Base-by-base conservation (phyloP, 1,140 invertebrate species). In the Frieseomelitta varia region DNA sequence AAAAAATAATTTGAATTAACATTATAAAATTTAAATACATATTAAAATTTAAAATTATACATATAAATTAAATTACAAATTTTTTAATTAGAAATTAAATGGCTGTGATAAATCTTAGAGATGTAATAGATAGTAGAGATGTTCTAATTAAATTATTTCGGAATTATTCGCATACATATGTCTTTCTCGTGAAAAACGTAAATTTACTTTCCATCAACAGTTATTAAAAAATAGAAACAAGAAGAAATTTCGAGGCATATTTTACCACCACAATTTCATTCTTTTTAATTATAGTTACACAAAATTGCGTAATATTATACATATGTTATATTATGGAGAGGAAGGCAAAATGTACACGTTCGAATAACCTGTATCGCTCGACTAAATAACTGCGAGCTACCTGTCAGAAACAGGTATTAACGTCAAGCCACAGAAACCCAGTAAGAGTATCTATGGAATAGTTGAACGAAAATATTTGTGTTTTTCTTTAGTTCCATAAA, bases 401-500 rank as follows among this genome's bases (percentile, higher is more conserved):
- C 87, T 92, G 93, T 91, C 91, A 90, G 77, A 77, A 87, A 73
- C 93, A 93, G 91, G 90, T 88, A 90, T 87, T 73, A 84, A 82
- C 86, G 87, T 91, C 86, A 88, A 87, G 67, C 86, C 71, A 82
- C 56, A 76, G 74, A 51, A 61, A 68, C 30, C 53, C 61, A 67
- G 78, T 55, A 56, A 55, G 17, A 30, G 24, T 77, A 82, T 86
- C 86, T 34, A 19, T 34, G 65, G 81, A 82, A 77, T 86, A 87
- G 85, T 89, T 86, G 88, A 91, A 73, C 90, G 75, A 93, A 92
- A 92, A 91, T 92, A 92, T 90, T 78, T 93, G 86, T 91, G 76
- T 79, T 81, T 91, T 93, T 82, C 90, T 88, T 90, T 77, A 85
- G 88, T 92, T 90, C 91, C 90, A 92, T 92, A 92, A 93, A 92